phyloP scores from a whole-genome alignment of 2,113 vertebrate species.

The Oncorhynchus clarkii region DNA sequence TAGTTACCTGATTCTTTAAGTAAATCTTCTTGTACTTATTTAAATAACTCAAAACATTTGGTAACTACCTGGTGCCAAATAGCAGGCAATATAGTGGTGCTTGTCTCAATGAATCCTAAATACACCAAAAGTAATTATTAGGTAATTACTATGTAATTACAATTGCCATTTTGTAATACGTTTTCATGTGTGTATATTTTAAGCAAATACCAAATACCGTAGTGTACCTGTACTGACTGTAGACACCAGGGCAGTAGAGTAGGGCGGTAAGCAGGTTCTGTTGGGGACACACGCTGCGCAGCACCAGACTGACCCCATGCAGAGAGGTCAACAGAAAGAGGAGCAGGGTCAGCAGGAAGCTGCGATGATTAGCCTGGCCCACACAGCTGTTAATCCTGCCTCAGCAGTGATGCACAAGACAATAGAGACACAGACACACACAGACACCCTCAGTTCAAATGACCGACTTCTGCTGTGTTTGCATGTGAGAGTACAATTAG shows the following conservation, averaged over 20 bases:
- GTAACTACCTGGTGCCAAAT: not conserved
- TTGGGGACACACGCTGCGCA: slow-evolving; percentile 82
- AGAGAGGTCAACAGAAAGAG: slow-evolving; percentile 90
- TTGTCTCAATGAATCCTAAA: not conserved
- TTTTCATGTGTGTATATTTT: slow-evolving; percentile 3
- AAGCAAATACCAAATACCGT: not conserved
- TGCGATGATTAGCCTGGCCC: slow-evolving; percentile 90
- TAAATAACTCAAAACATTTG: not conserved
- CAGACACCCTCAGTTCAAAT: not conserved
- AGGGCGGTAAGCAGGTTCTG: slow-evolving; percentile 79
- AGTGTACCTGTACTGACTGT: slow-evolving; percentile 84
- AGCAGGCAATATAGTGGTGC: not conserved
- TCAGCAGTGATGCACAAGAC: slow-evolving; percentile 24
- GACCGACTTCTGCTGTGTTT: not conserved
- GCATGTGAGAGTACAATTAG: not conserved
- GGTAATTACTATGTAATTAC: not conserved
- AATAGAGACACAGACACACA: not conserved
- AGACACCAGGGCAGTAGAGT: slow-evolving; percentile 93
- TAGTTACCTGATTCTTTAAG: not conserved
- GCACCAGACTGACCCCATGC: slow-evolving; percentile 88
- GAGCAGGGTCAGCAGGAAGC: slow-evolving; percentile 87
- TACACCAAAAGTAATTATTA: not conserved
- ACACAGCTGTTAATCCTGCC: slow-evolving; percentile 97
- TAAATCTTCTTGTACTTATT: not conserved
- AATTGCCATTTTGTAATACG: not conserved